Conservation (phyloP, 2,888 invertebrate genomes). For the Agonopterix heracliana region DNA sequence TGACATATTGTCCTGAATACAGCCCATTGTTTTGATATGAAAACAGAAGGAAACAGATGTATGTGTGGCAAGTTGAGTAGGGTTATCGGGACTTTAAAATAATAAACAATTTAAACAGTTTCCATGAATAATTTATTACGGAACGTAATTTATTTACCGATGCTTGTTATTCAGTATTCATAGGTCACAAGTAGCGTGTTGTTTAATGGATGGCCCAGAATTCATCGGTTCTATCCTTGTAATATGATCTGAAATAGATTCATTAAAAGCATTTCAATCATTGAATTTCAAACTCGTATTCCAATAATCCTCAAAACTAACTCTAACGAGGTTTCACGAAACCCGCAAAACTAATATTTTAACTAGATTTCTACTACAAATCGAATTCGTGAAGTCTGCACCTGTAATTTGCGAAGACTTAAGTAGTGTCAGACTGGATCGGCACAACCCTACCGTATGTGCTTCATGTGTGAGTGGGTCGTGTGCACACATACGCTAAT, state of each 20-base stretch:
- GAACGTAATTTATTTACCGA: neutral
- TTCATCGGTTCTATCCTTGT: neutral
- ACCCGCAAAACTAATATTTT: too few species aligned
- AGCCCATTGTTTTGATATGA: slow-evolving; percentile 47
- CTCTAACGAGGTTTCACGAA: too few species aligned
- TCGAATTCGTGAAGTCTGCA: too few species aligned
- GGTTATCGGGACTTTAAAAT: slow-evolving; percentile 25
- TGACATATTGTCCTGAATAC: slow-evolving; percentile 54
- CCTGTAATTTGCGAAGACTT: neutral
- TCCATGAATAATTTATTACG: slow-evolving; percentile 11
- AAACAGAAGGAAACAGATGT: slow-evolving; percentile 26
- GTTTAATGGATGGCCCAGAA: neutral
- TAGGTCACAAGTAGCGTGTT: neutral
- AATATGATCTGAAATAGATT: too few species aligned
- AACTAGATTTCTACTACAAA: too few species aligned
- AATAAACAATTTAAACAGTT: slow-evolving; percentile 5
- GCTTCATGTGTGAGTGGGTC: slow-evolving; percentile 30
- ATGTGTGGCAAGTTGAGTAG: slow-evolving; percentile 31
- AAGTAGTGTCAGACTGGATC: slow-evolving; percentile 12
- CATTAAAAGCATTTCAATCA: too few species aligned
- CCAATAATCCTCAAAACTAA: too few species aligned
- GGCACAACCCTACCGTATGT: slow-evolving; percentile 23
- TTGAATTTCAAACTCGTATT: too few species aligned
- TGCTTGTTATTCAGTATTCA: neutral
- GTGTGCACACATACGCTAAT: slow-evolving; percentile 45